Evolutionary conservation across 1,140 invertebrate species (phyloP).

Genomic region (Acromyrmex echinatior): DNA sequence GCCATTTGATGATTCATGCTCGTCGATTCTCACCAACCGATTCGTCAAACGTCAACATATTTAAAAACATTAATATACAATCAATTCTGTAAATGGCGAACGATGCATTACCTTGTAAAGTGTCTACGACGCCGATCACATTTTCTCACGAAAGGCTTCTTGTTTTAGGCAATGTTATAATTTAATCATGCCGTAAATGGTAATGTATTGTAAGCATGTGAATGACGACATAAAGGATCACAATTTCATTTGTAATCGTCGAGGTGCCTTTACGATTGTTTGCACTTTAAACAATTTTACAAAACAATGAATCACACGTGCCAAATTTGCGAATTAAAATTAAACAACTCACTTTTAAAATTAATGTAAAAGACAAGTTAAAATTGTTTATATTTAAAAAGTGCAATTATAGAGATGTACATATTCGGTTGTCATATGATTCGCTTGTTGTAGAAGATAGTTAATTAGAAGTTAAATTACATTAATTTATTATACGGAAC

Average conservation of each 20-base stretch:
- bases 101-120: constrained; percentile 60
- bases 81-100: constrained; percentile 68
- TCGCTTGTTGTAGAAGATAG: background rate
- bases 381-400: background rate
- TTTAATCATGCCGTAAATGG: constrained; percentile 22
- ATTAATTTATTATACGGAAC: background rate
- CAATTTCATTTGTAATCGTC: constrained; percentile 36
- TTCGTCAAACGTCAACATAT: constrained; percentile 28
- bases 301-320: constrained; percentile 39
- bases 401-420: background rate
- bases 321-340: background rate
- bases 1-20: constrained; percentile 62
- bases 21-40: constrained; percentile 39
- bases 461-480: background rate
- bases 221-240: constrained; percentile 10
- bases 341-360: constrained; percentile 4
- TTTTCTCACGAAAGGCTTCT: constrained; percentile 62
- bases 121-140: background rate
- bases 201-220: background rate
- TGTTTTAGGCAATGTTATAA: constrained; percentile 1
- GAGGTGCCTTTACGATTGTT: background rate
- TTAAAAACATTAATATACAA: constrained; percentile 69
- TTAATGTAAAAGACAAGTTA: background rate
- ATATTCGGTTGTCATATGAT: background rate
- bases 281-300: background rate